Percentiles rank a stretch among this genome's conserved stretches.
Evolutionary conservation across 1,140 invertebrate genomes (phyloP).

Genomic region (Leucophenga varia): DNA sequence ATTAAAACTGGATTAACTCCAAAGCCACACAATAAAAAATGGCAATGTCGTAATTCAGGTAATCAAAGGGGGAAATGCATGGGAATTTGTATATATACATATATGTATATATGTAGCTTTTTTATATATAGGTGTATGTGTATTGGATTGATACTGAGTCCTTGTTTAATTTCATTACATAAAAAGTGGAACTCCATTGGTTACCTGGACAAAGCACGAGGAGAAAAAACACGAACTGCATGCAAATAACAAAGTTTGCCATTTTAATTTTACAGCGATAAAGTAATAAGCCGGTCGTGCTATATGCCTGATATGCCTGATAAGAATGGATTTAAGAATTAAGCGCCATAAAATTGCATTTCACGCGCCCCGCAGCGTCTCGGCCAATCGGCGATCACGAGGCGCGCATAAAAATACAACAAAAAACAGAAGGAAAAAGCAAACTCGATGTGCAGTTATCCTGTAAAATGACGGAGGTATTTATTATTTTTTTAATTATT

Average conservation of each 20-base stretch:
- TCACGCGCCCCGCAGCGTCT: conserved; percentile 6
- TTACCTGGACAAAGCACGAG: too few species aligned
- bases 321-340: conserved; percentile 50
- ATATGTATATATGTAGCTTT: conserved; percentile 2
- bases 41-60: conserved; percentile 18
- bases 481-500: too few species aligned
- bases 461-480: too few species aligned
- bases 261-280: conserved; percentile 43
- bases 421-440: conserved; percentile 20
- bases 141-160: too few species aligned
- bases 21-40: conserved; percentile 24
- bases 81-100: too few species aligned
- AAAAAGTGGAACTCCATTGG: too few species aligned
- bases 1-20: conserved; percentile 28
- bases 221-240: too few species aligned
- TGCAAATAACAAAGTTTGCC: too few species aligned
- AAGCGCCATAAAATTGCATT: conserved; percentile 52
- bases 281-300: conserved; percentile 35
- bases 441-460: too few species aligned
- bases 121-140: too few species aligned
- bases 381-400: conserved; percentile 33
- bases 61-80: too few species aligned
- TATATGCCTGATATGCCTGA: conserved; percentile 18
- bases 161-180: too few species aligned
- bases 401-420: conserved; percentile 15